Evolutionary conservation across 2,888 invertebrate species (phyloP), one percentile per base, ranked within the genome.

Genomic region (Chloroclysta siterata): DNA sequence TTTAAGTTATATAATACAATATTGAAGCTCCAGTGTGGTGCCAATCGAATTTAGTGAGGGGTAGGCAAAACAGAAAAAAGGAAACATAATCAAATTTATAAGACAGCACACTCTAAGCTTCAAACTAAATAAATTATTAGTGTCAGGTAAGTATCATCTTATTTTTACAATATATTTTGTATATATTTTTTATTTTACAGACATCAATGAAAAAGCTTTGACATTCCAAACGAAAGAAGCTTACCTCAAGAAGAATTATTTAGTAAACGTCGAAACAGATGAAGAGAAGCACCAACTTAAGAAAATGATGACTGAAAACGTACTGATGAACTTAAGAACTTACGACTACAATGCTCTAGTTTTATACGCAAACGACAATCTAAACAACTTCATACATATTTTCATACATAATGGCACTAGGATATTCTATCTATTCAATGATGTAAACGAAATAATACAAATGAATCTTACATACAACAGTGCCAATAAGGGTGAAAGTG

Each of bases 371-470:
- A 97, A 98, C 81, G 98, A 99, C 85, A 96, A 98, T 84, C 93
- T 97, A 64, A 98, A 98, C 82, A 99, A 99, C 86, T 98, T 98
- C 84, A 95, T 98, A 55, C 98, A 98, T 85, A 88, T 98, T 33
- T 97, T 97, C 85, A 95, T 98, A 66, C 95, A 96, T 70, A 95
- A 96, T 66, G 96, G 96, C 13, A 95, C 95, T 8, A 95, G 95
- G 88, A 96, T 98, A 28, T 95, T 97, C 48, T 97, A 97, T 79
- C 90, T 97, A 3, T 98, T 97, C 85, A 98, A 98, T 83, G 94
- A 96, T 70, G 96, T 95, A 70, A 95, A 96, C 76, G 95, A 95
- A 88, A 97, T 97, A 72, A 94, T 96, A 72, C 96, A 96, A 84
- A 94, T 97, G 76, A 96, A 96, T 51, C 95, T 98, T 0, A 94